These are phyloP conservation scores for Galleria mellonella DNA, from an alignment of 1,140 invertebrate genomes.

Conservation along the genomic window DNA sequence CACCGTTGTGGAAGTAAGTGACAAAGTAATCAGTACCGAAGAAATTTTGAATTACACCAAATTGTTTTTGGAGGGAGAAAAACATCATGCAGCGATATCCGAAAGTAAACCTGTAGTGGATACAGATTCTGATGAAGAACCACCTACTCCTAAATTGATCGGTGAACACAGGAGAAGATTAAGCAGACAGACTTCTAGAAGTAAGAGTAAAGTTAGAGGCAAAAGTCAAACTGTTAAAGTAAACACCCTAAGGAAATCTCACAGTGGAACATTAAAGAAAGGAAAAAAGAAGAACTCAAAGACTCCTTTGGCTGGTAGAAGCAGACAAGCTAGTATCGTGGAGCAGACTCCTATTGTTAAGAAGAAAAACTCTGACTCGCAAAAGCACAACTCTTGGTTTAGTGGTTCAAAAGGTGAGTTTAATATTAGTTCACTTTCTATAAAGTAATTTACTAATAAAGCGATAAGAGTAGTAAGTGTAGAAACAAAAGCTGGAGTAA, in stretches of 20 bases:
- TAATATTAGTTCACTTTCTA: background rate
- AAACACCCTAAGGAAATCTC: conserved; percentile 58
- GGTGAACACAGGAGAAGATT: conserved; percentile 58
- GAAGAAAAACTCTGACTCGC: conserved; percentile 44
- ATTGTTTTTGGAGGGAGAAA: conserved; percentile 62
- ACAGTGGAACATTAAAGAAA: conserved; percentile 62
- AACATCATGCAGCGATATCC: conserved; percentile 33
- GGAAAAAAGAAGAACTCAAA: conserved; percentile 55
- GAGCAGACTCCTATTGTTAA: conserved; percentile 49
- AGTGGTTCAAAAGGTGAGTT: conserved; percentile 50
- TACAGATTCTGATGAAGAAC: conserved; percentile 58
- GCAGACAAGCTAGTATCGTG: conserved; percentile 53
- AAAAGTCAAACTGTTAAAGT: conserved; percentile 62
- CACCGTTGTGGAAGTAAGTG: conserved; percentile 48
- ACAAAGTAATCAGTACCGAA: conserved; percentile 34
- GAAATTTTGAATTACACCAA: conserved; percentile 57
- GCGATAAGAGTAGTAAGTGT: no score
- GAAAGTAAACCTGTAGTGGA: conserved; percentile 38
- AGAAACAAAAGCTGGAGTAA: no score
- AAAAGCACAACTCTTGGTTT: conserved; percentile 66
- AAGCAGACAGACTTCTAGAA: conserved; percentile 61
- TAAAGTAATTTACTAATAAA: no score
- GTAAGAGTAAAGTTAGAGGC: conserved; percentile 61
- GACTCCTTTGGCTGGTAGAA: conserved; percentile 37
- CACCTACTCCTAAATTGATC: conserved; percentile 43